Conservation (phyloP, 1,140 invertebrate species). For the Bombus confusus region DNA sequence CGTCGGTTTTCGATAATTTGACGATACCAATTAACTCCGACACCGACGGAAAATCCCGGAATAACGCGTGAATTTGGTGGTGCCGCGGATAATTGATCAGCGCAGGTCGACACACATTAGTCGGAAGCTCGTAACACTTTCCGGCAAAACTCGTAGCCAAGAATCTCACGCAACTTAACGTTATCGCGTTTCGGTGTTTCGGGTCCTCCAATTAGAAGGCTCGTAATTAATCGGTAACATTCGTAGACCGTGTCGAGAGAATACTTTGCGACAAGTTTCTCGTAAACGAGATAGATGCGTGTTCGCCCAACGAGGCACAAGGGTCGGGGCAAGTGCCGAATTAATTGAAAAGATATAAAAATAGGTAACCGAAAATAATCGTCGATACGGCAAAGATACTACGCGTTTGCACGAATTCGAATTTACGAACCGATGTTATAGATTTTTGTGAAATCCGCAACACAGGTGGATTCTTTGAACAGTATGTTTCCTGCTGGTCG, state of each 20-base stretch:
- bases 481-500: too few species aligned
- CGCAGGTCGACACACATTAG: neutral
- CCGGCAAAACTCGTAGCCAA: neutral
- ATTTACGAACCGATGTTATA: neutral
- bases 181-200: neutral
- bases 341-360: neutral
- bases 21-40: neutral
- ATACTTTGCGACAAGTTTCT: conserved; percentile 8
- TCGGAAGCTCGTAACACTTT: neutral
- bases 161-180: neutral
- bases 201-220: conserved; percentile 8
- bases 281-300: neutral
- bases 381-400: too few species aligned
- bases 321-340: too few species aligned
- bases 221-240: conserved; percentile 8
- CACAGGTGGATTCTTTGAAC: neutral
- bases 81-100: neutral
- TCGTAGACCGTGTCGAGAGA: neutral
- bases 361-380: neutral
- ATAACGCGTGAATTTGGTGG: neutral
- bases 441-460: neutral
- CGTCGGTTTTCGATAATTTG: neutral
- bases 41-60: neutral
- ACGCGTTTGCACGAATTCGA: neutral
- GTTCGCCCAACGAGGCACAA: neutral